Percentiles rank a stretch among this genome's conserved stretches.
phyloP scores from a whole-genome alignment of 2,113 vertebrate genomes.

The Grus americana region DNA sequence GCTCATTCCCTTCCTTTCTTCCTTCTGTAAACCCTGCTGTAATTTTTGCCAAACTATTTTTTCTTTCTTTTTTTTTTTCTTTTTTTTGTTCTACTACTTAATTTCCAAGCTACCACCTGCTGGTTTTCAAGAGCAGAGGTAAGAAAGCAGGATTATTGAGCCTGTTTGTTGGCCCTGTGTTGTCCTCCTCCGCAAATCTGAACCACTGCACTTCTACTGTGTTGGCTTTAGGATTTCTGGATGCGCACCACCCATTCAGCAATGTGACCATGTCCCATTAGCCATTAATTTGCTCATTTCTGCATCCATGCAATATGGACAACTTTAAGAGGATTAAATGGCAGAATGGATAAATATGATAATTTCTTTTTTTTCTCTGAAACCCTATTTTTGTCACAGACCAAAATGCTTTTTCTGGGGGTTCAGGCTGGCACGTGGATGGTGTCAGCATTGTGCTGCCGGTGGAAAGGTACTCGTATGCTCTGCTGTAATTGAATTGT shows the following conservation, averaged over 20 bases:
- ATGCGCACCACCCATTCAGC: not conserved
- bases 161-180: not conserved
- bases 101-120: conserved; percentile 37
- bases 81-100: not conserved
- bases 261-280: not conserved
- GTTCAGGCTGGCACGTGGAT: not conserved
- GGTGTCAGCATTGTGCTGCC: not conserved
- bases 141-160: not conserved
- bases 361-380: not conserved
- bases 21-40: conserved; percentile 9
- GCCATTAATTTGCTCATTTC: not conserved
- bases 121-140: conserved; percentile 12
- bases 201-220: not conserved
- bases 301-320: not conserved
- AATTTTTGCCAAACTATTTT: conserved; percentile 4
- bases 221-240: not conserved
- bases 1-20: not conserved
- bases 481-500: not conserved
- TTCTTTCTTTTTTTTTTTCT: not conserved
- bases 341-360: not conserved
- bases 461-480: not conserved
- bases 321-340: not conserved
- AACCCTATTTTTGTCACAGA: not conserved
- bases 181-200: not conserved
- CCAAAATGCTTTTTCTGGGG: not conserved